Evolutionary conservation across 2,888 invertebrate species (phyloP).

Genomic region (Ophraella communa): DNA sequence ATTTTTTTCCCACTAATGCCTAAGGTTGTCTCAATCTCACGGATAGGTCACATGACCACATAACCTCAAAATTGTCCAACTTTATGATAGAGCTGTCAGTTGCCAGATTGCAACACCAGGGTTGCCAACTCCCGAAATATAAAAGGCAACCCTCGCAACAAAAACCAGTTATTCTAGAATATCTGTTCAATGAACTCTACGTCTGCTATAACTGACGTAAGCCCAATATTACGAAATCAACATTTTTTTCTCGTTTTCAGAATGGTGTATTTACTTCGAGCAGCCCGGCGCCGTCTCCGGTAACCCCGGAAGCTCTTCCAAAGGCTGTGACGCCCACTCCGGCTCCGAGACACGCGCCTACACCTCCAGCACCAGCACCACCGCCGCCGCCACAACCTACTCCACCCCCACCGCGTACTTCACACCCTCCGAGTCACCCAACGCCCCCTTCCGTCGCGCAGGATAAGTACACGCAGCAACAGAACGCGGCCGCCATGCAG

Average conservation of each 20-base stretch:
- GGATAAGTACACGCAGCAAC: constrained; percentile 60
- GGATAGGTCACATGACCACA: too few species aligned
- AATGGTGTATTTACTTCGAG: constrained; percentile 59
- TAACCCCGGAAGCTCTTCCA: constrained; percentile 62
- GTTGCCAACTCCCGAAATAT: too few species aligned
- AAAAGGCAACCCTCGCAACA: too few species aligned
- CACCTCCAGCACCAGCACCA: constrained; percentile 62
- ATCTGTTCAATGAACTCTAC: too few species aligned
- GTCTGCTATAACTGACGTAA: background rate
- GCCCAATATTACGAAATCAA: background rate
- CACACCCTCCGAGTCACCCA: constrained; percentile 30
- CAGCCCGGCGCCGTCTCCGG: constrained; percentile 64
- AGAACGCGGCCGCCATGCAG: constrained; percentile 77
- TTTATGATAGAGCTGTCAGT: too few species aligned
- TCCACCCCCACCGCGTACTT: constrained; percentile 46
- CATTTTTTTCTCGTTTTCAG: constrained; percentile 37
- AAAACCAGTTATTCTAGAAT: too few species aligned
- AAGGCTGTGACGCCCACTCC: constrained; percentile 64
- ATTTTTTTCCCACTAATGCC: too few species aligned
- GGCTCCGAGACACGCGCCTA: constrained; percentile 61
- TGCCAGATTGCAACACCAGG: too few species aligned
- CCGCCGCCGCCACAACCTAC: constrained; percentile 64
- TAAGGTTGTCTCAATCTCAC: too few species aligned
- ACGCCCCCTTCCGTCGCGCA: constrained; percentile 51
- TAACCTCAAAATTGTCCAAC: too few species aligned